A percentile compares a stretch with the other conserved stretches of the same genome.
Conservation (phyloP, 1,140 invertebrate species). For the Papilio glaucus region DNA sequence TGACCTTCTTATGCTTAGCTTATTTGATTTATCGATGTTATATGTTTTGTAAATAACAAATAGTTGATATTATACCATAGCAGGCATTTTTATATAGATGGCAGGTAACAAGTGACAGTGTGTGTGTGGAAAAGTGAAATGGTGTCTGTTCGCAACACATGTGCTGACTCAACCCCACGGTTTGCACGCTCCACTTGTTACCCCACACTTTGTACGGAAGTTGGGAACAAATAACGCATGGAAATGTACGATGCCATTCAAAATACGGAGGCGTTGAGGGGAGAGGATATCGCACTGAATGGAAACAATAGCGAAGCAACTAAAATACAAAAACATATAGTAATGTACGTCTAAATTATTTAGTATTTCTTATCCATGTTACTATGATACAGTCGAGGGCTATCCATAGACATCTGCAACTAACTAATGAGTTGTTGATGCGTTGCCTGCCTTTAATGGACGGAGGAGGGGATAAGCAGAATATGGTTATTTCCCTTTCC, state of each 20-base stretch:
- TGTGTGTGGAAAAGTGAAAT: background rate
- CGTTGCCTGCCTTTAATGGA: too few species aligned
- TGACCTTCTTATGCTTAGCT: too few species aligned
- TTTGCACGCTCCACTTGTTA: conserved; percentile 49
- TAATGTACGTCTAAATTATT: too few species aligned
- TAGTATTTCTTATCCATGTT: too few species aligned
- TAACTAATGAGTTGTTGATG: too few species aligned
- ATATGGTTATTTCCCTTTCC: too few species aligned
- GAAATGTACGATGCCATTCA: conserved; percentile 21
- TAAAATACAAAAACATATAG: too few species aligned
- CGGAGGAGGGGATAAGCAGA: too few species aligned
- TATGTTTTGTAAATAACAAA: background rate
- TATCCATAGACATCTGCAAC: too few species aligned
- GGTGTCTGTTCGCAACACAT: conserved; percentile 31
- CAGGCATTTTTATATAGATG: background rate
- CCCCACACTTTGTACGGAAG: conserved; percentile 43
- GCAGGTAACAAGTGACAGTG: conserved; percentile 28
- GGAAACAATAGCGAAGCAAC: background rate
- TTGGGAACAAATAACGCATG: conserved; percentile 39
- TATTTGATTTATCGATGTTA: background rate
- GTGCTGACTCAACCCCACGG: conserved; percentile 27
- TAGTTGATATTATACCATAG: too few species aligned
- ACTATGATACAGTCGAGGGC: too few species aligned
- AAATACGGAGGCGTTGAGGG: conserved; percentile 12
- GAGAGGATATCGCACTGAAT: conserved; percentile 19